Percentiles rank a stretch among this genome's conserved stretches.
phyloP scores from a whole-genome alignment of 2,797 vertebrate species.

The Otolemur crassicaudatus region DNA sequence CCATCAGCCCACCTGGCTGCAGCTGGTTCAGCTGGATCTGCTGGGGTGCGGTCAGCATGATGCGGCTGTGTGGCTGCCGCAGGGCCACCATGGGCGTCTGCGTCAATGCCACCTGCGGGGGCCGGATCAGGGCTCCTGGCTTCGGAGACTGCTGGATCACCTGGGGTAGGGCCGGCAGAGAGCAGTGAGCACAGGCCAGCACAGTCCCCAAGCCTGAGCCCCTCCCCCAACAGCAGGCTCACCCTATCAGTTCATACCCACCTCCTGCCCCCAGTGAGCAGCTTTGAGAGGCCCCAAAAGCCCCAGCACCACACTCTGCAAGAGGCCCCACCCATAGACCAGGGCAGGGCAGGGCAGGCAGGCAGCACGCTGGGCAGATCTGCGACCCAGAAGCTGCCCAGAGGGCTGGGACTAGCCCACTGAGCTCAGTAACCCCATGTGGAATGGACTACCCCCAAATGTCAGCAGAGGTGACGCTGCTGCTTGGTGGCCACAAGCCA shows the following conservation, averaged over 20 bases:
- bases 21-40: slow-evolving; percentile 93
- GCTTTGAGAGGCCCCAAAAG: not conserved
- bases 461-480: too few relatives aligned
- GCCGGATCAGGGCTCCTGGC: slow-evolving; percentile 93
- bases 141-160: slow-evolving; percentile 94
- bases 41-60: slow-evolving; percentile 92
- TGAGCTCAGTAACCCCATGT: fast-evolving
- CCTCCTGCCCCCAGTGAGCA: not conserved
- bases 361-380: fast-evolving
- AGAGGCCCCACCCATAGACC: not conserved
- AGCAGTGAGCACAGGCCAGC: not conserved
- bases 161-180: slow-evolving; percentile 81
- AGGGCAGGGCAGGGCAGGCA: not conserved
- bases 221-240: not conserved
- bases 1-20: slow-evolving; percentile 90
- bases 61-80: slow-evolving; percentile 93
- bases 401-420: too few relatives aligned
- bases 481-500: not conserved
- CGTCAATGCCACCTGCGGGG: slow-evolving; percentile 94
- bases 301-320: not conserved
- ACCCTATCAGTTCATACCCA: not conserved
- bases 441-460: fast-evolving
- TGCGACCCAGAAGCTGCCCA: not conserved
- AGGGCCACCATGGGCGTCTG: slow-evolving; percentile 95
- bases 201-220: not conserved